A percentile compares a stretch with the other conserved stretches of the same genome.
Conservation (phyloP, 2,888 invertebrate genomes). For the Elmis aenea region DNA sequence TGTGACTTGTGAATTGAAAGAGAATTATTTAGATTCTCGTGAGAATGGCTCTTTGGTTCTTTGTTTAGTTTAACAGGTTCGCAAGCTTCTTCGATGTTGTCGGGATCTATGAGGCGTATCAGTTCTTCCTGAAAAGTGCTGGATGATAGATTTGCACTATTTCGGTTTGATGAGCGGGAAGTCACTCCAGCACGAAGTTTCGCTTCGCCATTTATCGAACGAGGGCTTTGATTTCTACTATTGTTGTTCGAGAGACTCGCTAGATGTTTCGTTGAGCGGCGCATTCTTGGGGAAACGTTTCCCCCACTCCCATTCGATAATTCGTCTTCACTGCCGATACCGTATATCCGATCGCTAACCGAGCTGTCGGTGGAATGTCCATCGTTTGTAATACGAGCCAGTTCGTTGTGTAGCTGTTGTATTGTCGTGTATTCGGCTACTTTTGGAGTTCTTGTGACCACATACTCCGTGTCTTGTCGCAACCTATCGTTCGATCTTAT, state of each 20-base stretch:
- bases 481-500: slow-evolving; percentile 43
- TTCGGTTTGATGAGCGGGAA: slow-evolving; percentile 50
- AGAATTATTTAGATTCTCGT: slow-evolving; percentile 41
- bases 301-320: slow-evolving; percentile 53
- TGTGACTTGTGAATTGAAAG: slow-evolving; percentile 42
- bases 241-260: slow-evolving; percentile 41
- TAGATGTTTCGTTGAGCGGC: slow-evolving; percentile 48
- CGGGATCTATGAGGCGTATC: slow-evolving; percentile 75
- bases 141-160: slow-evolving; percentile 56
- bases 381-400: slow-evolving; percentile 44
- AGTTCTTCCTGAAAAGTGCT: slow-evolving; percentile 79
- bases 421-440: slow-evolving; percentile 34
- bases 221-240: slow-evolving; percentile 58
- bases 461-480: slow-evolving; percentile 50
- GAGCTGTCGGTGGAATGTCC: slow-evolving; percentile 53
- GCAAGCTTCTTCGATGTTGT: slow-evolving; percentile 48
- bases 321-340: slow-evolving; percentile 52
- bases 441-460: slow-evolving; percentile 40
- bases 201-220: slow-evolving; percentile 55
- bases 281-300: slow-evolving; percentile 51
- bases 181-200: slow-evolving; percentile 51
- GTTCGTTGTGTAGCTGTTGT: slow-evolving; percentile 32
- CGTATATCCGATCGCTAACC: slow-evolving; percentile 46
- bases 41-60: slow-evolving; percentile 34
- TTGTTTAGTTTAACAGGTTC: slow-evolving; percentile 23